phyloP scores from a whole-genome alignment of 2,888 invertebrate genomes.

The Melikaiella ostensackeni region DNA sequence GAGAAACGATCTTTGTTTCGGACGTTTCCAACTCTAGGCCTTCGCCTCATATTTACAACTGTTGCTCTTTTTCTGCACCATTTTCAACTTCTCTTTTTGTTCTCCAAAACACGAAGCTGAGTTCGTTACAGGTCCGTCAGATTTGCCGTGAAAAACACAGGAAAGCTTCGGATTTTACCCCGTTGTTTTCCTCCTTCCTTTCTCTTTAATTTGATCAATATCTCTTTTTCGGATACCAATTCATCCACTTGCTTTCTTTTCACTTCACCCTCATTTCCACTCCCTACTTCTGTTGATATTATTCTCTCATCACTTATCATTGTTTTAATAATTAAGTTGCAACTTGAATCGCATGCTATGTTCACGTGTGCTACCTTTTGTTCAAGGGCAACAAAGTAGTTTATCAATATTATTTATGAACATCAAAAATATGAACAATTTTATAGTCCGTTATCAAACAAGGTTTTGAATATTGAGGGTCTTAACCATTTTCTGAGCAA shows the following conservation, averaged over 20 bases:
- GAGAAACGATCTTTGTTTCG: conserved; percentile 49
- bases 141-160: not conserved
- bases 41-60: conserved; percentile 47
- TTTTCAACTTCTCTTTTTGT: conserved; percentile 33
- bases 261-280: not conserved
- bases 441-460: too few species aligned
- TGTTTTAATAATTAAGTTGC: too few species aligned
- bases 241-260: not conserved
- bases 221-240: conserved; percentile 13
- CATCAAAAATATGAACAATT: too few species aligned
- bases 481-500: too few species aligned
- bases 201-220: conserved; percentile 18
- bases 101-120: not conserved
- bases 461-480: too few species aligned
- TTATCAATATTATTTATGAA: too few species aligned
- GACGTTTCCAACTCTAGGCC: conserved; percentile 44
- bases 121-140: not conserved
- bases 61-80: conserved; percentile 37
- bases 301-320: not conserved
- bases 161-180: conserved; percentile 23
- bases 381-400: too few species aligned
- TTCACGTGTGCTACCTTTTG: too few species aligned
- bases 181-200: conserved; percentile 19
- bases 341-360: too few species aligned
- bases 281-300: not conserved